phyloP scores from a whole-genome alignment of 2,888 invertebrate genomes.

The Mechanitis mazaeus region DNA sequence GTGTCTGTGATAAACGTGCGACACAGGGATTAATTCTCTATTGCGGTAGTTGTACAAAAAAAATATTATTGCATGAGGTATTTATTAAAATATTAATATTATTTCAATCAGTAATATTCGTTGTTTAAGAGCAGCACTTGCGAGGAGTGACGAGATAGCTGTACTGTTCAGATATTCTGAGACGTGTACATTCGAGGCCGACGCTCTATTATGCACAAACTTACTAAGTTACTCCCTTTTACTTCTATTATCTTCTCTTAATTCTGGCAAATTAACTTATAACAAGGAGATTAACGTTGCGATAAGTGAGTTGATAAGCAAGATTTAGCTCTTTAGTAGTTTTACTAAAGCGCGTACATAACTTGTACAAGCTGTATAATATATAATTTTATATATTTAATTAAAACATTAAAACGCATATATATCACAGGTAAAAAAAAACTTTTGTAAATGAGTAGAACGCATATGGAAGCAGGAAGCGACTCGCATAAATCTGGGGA shows the following conservation, averaged over 20 bases:
- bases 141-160: slow-evolving; percentile 47
- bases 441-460: slow-evolving; percentile 71
- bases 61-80: no score
- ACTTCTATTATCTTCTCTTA: slow-evolving; percentile 40
- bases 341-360: not conserved
- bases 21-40: no score
- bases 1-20: no score
- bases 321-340: not conserved
- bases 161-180: slow-evolving; percentile 64
- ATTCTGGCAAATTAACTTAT: slow-evolving; percentile 25
- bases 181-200: slow-evolving; percentile 54
- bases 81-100: no score
- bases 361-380: not conserved
- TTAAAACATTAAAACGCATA: slow-evolving; percentile 51
- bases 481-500: slow-evolving; percentile 73
- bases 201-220: slow-evolving; percentile 57
- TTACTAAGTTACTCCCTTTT: slow-evolving; percentile 42
- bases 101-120: slow-evolving; percentile 31
- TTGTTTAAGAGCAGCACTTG: slow-evolving; percentile 32
- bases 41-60: no score
- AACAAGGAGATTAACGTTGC: slow-evolving; percentile 17
- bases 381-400: no score
- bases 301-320: slow-evolving; percentile 9
- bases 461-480: slow-evolving; percentile 73
- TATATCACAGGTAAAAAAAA: slow-evolving; percentile 63